A percentile compares a stretch with the other conserved stretches of the same genome.
Evolutionary conservation across 2,888 invertebrate genomes (phyloP).

Genomic region (Drosophila robusta): DNA sequence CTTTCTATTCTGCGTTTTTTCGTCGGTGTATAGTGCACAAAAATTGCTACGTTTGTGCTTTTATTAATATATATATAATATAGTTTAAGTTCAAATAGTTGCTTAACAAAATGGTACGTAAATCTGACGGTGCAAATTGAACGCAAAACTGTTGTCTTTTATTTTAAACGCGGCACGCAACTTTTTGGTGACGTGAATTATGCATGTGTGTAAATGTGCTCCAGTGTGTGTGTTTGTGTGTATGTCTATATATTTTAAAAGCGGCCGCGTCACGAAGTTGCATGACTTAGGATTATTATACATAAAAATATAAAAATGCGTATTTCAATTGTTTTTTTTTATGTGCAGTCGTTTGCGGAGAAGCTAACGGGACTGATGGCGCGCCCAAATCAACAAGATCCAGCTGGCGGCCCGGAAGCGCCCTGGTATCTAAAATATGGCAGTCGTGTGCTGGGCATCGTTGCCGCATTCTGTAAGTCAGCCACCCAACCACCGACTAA

Average conservation of each 20-base stretch:
- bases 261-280: constrained; percentile 69
- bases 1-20: constrained; percentile 53
- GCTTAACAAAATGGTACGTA: constrained; percentile 61
- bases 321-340: constrained; percentile 14
- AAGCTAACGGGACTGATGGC: constrained; percentile 92
- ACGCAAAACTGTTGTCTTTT: constrained; percentile 2
- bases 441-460: constrained; percentile 92
- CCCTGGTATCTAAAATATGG: constrained; percentile 96
- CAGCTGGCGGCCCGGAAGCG: constrained; percentile 91
- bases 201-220: constrained; percentile 35
- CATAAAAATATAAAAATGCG: constrained; percentile 24
- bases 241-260: constrained; percentile 34
- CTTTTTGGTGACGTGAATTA: constrained; percentile 61
- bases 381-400: constrained; percentile 89
- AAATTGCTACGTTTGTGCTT: constrained; percentile 36
- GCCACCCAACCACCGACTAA: not conserved
- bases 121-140: not conserved
- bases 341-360: constrained; percentile 87
- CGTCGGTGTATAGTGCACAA: constrained; percentile 61
- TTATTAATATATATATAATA: constrained; percentile 10
- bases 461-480: constrained; percentile 92
- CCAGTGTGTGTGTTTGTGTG: constrained; percentile 31
- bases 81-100: constrained; percentile 58
- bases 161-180: constrained; percentile 35
- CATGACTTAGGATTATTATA: constrained; percentile 23